Conservation (phyloP, 2,888 invertebrate species). For the Liodrosophila aerea region DNA sequence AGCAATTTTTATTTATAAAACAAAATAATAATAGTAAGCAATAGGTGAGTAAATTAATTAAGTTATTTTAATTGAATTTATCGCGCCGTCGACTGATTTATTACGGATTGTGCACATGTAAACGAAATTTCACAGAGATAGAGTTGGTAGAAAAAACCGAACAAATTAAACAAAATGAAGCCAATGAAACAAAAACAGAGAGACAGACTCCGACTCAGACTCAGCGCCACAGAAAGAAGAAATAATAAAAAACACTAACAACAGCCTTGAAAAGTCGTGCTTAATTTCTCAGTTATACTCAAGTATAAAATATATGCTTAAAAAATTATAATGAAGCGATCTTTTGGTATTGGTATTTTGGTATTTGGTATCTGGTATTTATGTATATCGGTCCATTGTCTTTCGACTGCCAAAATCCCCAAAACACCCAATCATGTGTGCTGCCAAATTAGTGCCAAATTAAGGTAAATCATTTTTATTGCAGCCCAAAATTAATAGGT, state of each 20-base stretch:
- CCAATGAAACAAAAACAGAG: constrained; percentile 52
- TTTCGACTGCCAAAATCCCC: constrained; percentile 30
- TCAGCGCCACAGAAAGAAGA: constrained; percentile 13
- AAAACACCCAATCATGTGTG: no score
- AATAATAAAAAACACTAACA: constrained; percentile 25
- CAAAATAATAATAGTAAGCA: constrained; percentile 7
- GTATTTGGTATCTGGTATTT: constrained; percentile 29
- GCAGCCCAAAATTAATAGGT: constrained; percentile 44
- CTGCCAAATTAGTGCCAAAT: constrained; percentile 61
- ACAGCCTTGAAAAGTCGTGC: constrained; percentile 72
- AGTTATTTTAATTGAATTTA: constrained; percentile 24
- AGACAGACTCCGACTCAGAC: constrained; percentile 33
- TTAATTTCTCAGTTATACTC: constrained; percentile 72
- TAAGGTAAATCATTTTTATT: constrained; percentile 54
- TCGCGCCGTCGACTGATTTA: constrained; percentile 44
- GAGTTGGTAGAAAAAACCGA: constrained; percentile 32
- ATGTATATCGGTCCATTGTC: constrained; percentile 41
- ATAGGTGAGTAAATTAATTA: constrained; percentile 65
- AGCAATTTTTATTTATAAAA: constrained; percentile 48
- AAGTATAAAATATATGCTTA: constrained; percentile 68
- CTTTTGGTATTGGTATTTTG: constrained; percentile 34
- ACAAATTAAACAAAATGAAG: constrained; percentile 56
- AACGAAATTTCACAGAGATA: constrained; percentile 23
- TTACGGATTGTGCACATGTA: constrained; percentile 47
- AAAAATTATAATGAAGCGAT: constrained; percentile 68